Percentiles rank a stretch among this genome's conserved stretches.
These are phyloP conservation scores for Procambarus virginalis DNA, from an alignment of 1,140 invertebrate genomes.

Conservation along the genomic window DNA sequence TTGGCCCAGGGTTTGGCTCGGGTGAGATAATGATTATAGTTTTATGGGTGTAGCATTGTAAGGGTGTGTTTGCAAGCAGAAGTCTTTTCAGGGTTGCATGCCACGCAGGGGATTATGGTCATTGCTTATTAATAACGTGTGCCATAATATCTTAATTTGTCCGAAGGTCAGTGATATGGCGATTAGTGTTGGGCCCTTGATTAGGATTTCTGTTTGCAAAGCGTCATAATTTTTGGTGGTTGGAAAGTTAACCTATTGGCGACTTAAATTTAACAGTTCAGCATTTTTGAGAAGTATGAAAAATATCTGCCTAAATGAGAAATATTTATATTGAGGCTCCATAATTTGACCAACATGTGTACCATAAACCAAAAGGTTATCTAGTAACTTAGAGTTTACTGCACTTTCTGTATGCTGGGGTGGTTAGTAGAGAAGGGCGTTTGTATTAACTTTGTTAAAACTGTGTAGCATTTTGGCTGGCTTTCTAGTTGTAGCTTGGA, in stretches of 20 bases:
- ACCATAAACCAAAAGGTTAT: not conserved
- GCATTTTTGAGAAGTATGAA: not conserved
- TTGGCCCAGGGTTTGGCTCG: conserved; percentile 46
- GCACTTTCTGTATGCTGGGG: not conserved
- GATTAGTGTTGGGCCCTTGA: not conserved
- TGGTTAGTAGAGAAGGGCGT: not conserved
- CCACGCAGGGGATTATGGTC: not conserved
- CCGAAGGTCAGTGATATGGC: not conserved
- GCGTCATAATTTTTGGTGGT: not conserved
- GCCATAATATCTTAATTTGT: not conserved
- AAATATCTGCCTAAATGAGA: too few relatives aligned
- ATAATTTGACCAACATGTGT: too few relatives aligned
- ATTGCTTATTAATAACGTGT: not conserved
- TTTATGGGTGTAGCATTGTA: conserved; percentile 19
- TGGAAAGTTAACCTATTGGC: not conserved
- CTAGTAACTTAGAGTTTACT: not conserved
- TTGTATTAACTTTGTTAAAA: not conserved
- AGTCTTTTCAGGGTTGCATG: not conserved
- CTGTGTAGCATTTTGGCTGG: not conserved
- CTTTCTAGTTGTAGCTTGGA: not conserved
- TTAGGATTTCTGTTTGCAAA: conserved; percentile 4
- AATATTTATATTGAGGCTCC: too few relatives aligned
- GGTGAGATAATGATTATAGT: conserved; percentile 18
- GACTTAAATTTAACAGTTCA: not conserved
- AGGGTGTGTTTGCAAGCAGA: not conserved